A percentile compares a stretch with the other conserved stretches of the same genome.
phyloP scores from a whole-genome alignment of 2,113 vertebrate genomes.

The Dromaius novaehollandiae region DNA sequence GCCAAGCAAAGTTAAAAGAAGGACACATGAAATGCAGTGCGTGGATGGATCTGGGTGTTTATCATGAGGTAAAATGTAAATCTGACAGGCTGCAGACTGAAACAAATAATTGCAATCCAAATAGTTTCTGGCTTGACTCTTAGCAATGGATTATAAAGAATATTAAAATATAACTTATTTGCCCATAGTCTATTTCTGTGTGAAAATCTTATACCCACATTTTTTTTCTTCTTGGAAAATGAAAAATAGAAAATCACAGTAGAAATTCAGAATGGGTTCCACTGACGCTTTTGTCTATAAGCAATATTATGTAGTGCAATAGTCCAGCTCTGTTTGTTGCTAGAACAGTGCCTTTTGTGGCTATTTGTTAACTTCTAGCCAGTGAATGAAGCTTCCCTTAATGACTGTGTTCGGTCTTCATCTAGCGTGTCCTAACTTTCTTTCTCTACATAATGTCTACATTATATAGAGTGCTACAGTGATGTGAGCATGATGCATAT shows the following conservation, averaged over 20 bases:
- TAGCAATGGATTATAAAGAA: neutral
- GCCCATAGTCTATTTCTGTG: neutral
- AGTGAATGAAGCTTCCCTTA: neutral
- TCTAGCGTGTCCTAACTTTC: neutral
- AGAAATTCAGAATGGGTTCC: neutral
- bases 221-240: neutral
- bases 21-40: neutral
- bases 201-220: neutral
- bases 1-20: constrained; percentile 24
- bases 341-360: neutral
- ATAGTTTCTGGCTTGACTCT: neutral
- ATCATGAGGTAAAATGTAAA: neutral
- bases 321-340: neutral
- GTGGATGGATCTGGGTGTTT: constrained; percentile 15
- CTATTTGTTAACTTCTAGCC: neutral
- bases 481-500: neutral
- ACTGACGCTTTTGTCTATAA: neutral
- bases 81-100: constrained; percentile 11
- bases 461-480: neutral
- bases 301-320: neutral
- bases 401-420: neutral
- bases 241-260: neutral
- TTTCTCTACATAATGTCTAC: neutral
- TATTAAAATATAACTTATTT: neutral
- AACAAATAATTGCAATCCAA: constrained; percentile 6